Evolutionary conservation across 1,140 invertebrate species (phyloP).

Genomic region (Diachasma alloeum): DNA sequence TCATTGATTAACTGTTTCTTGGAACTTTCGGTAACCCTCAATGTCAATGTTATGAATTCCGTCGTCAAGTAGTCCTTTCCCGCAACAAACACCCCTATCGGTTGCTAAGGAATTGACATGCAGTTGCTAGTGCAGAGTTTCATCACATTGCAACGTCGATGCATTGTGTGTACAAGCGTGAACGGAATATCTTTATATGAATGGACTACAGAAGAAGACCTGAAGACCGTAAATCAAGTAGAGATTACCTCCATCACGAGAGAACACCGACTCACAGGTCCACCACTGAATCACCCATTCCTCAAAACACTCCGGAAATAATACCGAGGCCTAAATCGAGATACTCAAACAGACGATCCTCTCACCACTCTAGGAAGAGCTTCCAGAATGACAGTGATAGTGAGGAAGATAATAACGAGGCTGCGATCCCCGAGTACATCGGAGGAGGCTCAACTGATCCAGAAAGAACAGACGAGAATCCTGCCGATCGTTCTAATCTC

Average conservation of each 20-base stretch:
- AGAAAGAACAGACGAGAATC: slow-evolving; percentile 19
- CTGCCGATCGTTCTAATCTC: slow-evolving; percentile 12
- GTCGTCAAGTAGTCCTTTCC: neutral
- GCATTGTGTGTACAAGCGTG: neutral
- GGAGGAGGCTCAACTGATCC: slow-evolving; percentile 21
- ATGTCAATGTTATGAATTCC: neutral
- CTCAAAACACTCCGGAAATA: neutral
- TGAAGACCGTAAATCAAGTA: neutral
- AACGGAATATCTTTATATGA: neutral
- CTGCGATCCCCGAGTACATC: neutral
- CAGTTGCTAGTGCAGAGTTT: neutral
- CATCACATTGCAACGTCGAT: neutral
- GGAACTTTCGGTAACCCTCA: neutral
- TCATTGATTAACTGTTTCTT: neutral
- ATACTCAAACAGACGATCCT: slow-evolving; percentile 15
- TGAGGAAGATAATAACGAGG: slow-evolving; percentile 20
- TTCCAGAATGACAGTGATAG: slow-evolving; percentile 19
- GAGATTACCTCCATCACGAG: neutral
- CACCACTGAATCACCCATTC: neutral
- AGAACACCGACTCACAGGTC: neutral
- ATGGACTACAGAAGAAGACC: neutral
- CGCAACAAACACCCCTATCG: neutral
- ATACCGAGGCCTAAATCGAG: neutral
- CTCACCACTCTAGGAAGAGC: slow-evolving; percentile 13
- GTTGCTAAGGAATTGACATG: neutral